Evolutionary conservation across 2,113 vertebrate genomes (phyloP).

Genomic region (Acrocephalus arundinaceus): DNA sequence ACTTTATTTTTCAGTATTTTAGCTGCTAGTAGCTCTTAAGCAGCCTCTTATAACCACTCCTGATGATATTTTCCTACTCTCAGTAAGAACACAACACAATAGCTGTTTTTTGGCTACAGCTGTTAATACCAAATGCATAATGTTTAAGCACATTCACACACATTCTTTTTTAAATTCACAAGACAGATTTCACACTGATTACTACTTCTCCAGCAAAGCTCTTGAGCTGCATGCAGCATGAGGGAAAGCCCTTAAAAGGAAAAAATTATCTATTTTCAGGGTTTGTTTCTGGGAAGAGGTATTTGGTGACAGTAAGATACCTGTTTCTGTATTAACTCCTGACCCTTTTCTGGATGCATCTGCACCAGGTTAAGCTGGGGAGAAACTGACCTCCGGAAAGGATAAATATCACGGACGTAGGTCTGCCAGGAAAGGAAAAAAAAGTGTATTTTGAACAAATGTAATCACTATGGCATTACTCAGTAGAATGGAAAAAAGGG

Average conservation of each 20-base stretch:
- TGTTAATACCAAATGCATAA: background rate
- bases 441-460: background rate
- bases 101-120: background rate
- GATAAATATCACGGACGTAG: slow-evolving; percentile 96
- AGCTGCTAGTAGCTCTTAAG: background rate
- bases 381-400: slow-evolving; percentile 95
- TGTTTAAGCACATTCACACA: background rate
- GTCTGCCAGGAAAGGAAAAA: slow-evolving; percentile 76
- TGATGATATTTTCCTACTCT: background rate
- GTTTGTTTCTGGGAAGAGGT: background rate
- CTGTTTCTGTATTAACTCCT: slow-evolving; percentile 98
- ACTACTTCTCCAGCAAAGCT: background rate
- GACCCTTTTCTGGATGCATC: slow-evolving; percentile 96
- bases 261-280: background rate
- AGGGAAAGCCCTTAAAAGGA: background rate
- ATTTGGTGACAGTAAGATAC: slow-evolving; percentile 51
- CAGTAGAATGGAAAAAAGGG: background rate
- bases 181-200: background rate
- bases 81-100: background rate
- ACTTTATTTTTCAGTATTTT: background rate
- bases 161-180: background rate
- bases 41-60: background rate
- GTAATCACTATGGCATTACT: background rate
- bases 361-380: slow-evolving; percentile 97
- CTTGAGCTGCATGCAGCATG: background rate